Base-by-base conservation (phyloP, 2,888 invertebrate species). In the Galeruca laticollis region DNA sequence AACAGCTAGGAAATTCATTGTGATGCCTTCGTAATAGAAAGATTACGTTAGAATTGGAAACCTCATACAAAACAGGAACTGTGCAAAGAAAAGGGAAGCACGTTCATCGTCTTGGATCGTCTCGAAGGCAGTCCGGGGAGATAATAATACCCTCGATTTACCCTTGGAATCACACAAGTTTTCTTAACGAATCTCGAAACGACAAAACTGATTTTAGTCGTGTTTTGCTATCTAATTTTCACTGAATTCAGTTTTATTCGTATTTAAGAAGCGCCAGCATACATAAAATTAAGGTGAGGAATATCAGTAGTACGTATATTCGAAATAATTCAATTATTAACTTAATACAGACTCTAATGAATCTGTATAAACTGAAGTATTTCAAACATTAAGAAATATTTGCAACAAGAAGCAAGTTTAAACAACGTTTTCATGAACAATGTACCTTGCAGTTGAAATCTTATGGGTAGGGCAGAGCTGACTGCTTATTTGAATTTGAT, bases 41-140 rank as follows among this genome's bases (percentile, higher is more conserved):
- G 80, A 80, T 80, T 80, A 80, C 77, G 78, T 75, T 76, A 74
- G 80, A 77, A 79, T 78, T 77, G 80, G 76, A 79, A 77, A 74
- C 68, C 76, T 74, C 73, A 74, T 75, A 74, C 76, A 69, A 73
- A 73, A 76, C 73, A 75, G 67, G 71, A 73, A 69, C 73, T 62
- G 51, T 62, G 65, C 71, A 70, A 73, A 73, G 74, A 68, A 72
- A 74, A 68, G 68, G 63, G 65, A 65, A 69, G 60, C 69, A 54
- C 64, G 69, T 69, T 69, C 69, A 60, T 65, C 64, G 69, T 47
- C 59, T 65, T 51, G 66, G 66, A 47, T 59, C 66, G 66, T 57
- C 56, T 57, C 35, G 10, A 35, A 56, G 35, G 35, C 56, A 2
- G 56, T 31, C 56, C 33, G 37, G 21, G 33, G 51, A 59, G 60